Conservation (phyloP, 2,797 vertebrate genomes). For the Alouatta caraya region DNA sequence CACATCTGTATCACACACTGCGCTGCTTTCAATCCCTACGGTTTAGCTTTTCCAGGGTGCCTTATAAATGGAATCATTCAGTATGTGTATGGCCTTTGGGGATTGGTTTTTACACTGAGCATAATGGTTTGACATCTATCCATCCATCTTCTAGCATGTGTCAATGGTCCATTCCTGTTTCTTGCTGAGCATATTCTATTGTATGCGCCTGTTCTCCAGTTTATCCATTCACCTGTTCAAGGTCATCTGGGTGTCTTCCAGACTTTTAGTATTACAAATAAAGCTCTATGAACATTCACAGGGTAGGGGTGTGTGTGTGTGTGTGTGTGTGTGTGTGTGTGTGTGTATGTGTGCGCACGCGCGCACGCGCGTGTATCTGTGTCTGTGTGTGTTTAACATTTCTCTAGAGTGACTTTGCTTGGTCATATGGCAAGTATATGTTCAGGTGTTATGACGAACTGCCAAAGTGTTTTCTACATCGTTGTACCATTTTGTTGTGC, state of each 20-base stretch:
- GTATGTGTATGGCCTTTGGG: not conserved
- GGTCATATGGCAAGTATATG: not conserved
- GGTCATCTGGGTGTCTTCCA: not conserved
- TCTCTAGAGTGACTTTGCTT: not conserved
- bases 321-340: not conserved
- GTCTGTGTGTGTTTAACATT: not conserved
- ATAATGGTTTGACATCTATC: not conserved
- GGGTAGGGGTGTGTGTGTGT: not conserved
- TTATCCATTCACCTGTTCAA: not conserved
- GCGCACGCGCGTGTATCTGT: too few species aligned
- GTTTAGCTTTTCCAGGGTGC: not conserved
- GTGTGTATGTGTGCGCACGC: not conserved
- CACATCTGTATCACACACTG: not conserved
- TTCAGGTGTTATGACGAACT: not conserved
- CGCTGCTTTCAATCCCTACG: not conserved
- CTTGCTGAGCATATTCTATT: not conserved
- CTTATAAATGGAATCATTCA: not conserved
- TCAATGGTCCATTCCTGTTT: not conserved
- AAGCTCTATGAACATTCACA: not conserved
- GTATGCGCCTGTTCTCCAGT: not conserved
- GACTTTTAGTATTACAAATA: not conserved
- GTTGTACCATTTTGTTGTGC: not conserved
- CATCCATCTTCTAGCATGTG: fast-evolving
- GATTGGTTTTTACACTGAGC: not conserved
- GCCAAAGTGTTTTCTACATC: not conserved